These are phyloP conservation scores for Fulica atra DNA, from an alignment of 2,113 vertebrate species.

Conservation along the genomic window DNA sequence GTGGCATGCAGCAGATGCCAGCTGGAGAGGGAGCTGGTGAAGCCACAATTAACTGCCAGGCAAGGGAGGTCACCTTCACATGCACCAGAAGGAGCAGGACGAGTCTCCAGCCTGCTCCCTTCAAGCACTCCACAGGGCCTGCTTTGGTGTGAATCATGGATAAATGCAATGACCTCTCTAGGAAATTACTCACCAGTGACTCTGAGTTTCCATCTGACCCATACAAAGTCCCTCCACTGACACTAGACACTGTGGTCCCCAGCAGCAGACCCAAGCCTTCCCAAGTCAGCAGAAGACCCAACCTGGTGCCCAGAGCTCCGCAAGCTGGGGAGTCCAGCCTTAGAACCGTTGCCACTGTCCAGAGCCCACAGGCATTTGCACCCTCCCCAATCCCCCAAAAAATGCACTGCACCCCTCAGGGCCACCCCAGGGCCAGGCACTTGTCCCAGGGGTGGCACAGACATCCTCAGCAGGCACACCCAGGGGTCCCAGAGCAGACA, in stretches of 20 bases:
- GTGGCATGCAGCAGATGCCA: accelerated
- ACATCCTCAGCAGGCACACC: not conserved
- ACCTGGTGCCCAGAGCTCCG: not conserved
- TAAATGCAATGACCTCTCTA: not conserved
- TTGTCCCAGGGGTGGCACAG: not conserved
- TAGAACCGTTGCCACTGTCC: not conserved
- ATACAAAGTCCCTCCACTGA: not conserved
- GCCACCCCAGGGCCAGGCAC: not conserved
- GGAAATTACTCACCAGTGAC: not conserved
- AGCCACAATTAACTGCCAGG: not conserved
- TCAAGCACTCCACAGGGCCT: not conserved
- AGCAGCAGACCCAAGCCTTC: not conserved
- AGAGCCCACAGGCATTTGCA: accelerated
- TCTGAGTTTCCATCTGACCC: not conserved
- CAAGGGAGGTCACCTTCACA: not conserved
- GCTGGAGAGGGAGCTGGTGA: not conserved
- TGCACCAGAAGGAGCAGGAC: not conserved
- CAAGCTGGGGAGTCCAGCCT: accelerated
- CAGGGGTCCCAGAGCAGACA: not conserved
- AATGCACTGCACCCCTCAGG: not conserved
- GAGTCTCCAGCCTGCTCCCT: not conserved
- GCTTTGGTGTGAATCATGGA: not conserved
- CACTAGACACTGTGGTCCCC: not conserved
- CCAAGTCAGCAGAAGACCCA: not conserved
- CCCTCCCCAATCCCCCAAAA: not conserved